Conservation (phyloP, 1,140 invertebrate species). For the Drosophila ficusphila region DNA sequence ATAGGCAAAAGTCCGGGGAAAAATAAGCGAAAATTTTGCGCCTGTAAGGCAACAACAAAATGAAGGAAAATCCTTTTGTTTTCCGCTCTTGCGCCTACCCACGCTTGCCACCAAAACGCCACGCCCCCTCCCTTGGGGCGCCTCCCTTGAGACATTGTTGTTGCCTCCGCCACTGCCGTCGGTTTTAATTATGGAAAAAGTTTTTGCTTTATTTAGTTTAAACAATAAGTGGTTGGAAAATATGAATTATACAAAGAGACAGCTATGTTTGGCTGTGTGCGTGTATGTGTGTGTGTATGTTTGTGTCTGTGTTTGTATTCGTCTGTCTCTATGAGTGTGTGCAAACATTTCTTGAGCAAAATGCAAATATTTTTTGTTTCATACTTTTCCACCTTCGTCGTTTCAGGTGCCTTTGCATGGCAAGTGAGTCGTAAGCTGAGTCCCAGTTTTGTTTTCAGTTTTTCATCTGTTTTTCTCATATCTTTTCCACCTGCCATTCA, state of each 20-base stretch:
- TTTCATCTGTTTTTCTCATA: conserved; percentile 20
- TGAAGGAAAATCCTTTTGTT: conserved; percentile 63
- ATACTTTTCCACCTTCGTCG: conserved; percentile 26
- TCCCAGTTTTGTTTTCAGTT: conserved; percentile 30
- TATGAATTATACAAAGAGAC: conserved; percentile 74
- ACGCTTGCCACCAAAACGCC: background rate
- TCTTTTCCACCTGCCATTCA: conserved; percentile 12
- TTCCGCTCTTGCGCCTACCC: conserved; percentile 58
- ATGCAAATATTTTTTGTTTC: conserved; percentile 62
- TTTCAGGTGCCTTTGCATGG: conserved; percentile 23
- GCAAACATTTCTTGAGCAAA: conserved; percentile 57
- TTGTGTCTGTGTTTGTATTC: background rate
- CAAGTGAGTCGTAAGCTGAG: conserved; percentile 43
- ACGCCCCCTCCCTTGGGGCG: background rate
- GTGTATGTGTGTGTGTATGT: conserved; percentile 7
- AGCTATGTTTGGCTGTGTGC: conserved; percentile 10
- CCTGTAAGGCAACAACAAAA: conserved; percentile 27
- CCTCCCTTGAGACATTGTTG: conserved; percentile 13
- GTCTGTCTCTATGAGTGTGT: conserved; percentile 38
- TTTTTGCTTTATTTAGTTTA: conserved; percentile 79
- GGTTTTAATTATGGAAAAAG: conserved; percentile 78
- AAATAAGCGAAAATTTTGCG: conserved; percentile 42
- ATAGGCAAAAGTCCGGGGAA: conserved; percentile 50
- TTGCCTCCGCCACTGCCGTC: conserved; percentile 36
- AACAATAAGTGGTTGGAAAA: conserved; percentile 79